Conservation (phyloP, 1,140 invertebrate genomes). For the Kradibia gibbosae region DNA sequence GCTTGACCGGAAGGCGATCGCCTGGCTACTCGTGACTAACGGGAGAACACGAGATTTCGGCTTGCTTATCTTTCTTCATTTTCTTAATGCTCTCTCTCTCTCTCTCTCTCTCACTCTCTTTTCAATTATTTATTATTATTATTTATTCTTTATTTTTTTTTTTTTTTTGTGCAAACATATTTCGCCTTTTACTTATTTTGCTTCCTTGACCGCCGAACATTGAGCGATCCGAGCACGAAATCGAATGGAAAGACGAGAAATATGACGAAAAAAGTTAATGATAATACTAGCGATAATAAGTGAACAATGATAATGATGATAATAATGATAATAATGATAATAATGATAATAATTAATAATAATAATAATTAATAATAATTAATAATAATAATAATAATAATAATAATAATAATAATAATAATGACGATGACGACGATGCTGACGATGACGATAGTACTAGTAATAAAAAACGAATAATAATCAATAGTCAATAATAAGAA, state of each 20-base stretch:
- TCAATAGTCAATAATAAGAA: not conserved
- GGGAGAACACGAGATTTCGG: not conserved
- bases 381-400: constrained; percentile 3
- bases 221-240: no score
- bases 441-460: not conserved
- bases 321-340: constrained; percentile 3
- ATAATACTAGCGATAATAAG: constrained; percentile 20
- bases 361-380: not conserved
- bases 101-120: not conserved
- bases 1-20: no score
- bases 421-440: not conserved
- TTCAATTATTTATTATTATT: not conserved
- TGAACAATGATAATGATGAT: not conserved
- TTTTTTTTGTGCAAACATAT: not conserved
- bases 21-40: not conserved
- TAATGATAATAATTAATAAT: not conserved
- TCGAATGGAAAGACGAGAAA: not conserved
- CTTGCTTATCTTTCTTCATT: not conserved
- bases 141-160: not conserved
- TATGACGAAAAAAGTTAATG: not conserved
- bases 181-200: not conserved
- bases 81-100: not conserved
- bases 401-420: constrained; percentile 11
- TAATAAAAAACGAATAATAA: not conserved
- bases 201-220: not conserved